Base-by-base conservation (phyloP, 2,797 vertebrate species). In the Danio tinwini region DNA sequence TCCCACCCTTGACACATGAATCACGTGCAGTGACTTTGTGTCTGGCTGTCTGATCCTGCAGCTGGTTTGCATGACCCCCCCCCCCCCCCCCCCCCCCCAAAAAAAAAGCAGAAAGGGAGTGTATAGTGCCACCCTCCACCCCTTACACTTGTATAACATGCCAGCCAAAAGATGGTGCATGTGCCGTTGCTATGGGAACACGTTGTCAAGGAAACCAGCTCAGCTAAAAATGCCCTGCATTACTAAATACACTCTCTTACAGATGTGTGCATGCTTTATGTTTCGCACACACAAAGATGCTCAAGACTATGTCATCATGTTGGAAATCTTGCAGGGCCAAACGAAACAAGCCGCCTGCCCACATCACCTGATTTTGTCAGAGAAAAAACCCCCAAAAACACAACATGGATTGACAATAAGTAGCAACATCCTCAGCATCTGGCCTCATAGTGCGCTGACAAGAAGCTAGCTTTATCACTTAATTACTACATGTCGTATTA, bases 181-280 rank as follows among this genome's bases (percentile, higher is more conserved):
- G 79, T 81, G 74, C 65, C 55, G 76, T 86, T 85, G 77, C 85
- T 80, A 84, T 84, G 76, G 84, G 67, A 84, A 84, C 82, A 74
- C 1, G 73, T 86, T 82, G 29, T 80, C 81, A 80, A 58, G 83
- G 72, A 52, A 78, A 84, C 82, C 69, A 14, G 42, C 42, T 70
- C 50, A 0, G 13, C 42, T 61, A 56, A 82, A 84, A 85, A 81
- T 49, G 19, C 49, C 64, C 21, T 40, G 62, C 56, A 65, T 49
- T 63, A 21, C 61, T 78, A 58, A 86, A 84, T 81, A 78, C 67
- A 72, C 39, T 47, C 4, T 42, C 53, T 70, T 55, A 63, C 67
- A 5, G 5, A 56, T 76, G 52, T 73, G 62, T 14, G 8, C 16
- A 29, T 56, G 49, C 72, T 53, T 11, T 56, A 61, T 65, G 13